Percentiles rank a stretch among this genome's conserved stretches.
phyloP scores from a whole-genome alignment of 2,797 vertebrate genomes.

The Halcyon leucocephala region DNA sequence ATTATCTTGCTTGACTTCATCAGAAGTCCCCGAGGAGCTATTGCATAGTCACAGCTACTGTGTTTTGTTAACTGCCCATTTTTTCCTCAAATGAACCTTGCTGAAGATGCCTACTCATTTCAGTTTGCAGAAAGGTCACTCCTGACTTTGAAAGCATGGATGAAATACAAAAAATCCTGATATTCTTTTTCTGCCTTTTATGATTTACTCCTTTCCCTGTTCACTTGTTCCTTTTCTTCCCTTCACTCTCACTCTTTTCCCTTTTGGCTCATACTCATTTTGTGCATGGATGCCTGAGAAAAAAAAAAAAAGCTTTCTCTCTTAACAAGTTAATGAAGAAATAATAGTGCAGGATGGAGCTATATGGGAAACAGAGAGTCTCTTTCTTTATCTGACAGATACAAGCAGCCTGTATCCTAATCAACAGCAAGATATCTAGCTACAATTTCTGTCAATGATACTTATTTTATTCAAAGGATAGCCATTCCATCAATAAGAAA shows the following conservation, averaged over 20 bases:
- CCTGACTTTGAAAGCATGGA: neutral
- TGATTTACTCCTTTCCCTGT: conserved; percentile 7
- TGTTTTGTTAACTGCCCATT: conserved; percentile 51
- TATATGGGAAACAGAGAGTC: neutral
- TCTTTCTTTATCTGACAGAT: conserved; percentile 25
- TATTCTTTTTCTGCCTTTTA: neutral
- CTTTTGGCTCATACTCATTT: conserved; percentile 16
- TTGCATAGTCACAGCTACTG: conserved; percentile 22
- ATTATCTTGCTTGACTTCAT: conserved; percentile 64
- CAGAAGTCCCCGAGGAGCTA: conserved; percentile 45
- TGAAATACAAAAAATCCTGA: neutral
- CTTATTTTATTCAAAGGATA: neutral
- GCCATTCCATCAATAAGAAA: conserved; percentile 28
- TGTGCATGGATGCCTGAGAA: neutral
- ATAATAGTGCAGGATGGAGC: conserved; percentile 20
- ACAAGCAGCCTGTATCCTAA: conserved; percentile 5
- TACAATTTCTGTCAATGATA: neutral
- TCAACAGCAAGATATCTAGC: neutral
- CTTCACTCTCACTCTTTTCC: neutral
- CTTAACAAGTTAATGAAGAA: conserved; percentile 53
- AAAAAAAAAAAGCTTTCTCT: neutral
- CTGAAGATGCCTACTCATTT: conserved; percentile 42
- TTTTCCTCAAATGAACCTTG: conserved; percentile 64
- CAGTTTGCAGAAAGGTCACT: conserved; percentile 28
- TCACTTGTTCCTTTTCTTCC: neutral